These are phyloP conservation scores for Drosophila chauvacae DNA, from an alignment of 1,140 invertebrate genomes.

Conservation along the genomic window DNA sequence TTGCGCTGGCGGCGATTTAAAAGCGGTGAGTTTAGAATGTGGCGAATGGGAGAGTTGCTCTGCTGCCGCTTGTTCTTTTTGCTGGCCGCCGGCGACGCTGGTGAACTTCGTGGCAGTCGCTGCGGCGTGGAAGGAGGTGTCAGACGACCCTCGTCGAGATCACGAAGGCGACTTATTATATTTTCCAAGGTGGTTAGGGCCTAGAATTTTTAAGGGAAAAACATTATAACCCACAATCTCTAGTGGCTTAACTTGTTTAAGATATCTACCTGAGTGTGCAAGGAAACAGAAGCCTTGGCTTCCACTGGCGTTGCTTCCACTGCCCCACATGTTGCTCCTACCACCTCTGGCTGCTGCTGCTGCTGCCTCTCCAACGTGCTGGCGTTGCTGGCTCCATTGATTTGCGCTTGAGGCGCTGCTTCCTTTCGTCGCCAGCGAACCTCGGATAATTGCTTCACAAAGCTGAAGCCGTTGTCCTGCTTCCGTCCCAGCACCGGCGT, in stretches of 20 bases:
- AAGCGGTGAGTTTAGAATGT: slow-evolving; percentile 92
- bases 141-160: slow-evolving; percentile 85
- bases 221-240: background rate
- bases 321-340: slow-evolving; percentile 50
- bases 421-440: slow-evolving; percentile 75
- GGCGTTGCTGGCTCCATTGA: slow-evolving; percentile 46
- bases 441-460: slow-evolving; percentile 81
- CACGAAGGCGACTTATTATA: slow-evolving; percentile 85
- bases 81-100: slow-evolving; percentile 89
- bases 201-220: slow-evolving; percentile 17
- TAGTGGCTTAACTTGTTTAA: background rate
- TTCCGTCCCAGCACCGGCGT: slow-evolving; percentile 75
- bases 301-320: slow-evolving; percentile 80
- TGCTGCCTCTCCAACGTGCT: slow-evolving; percentile 63
- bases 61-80: slow-evolving; percentile 90
- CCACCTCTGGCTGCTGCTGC: slow-evolving; percentile 36
- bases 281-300: slow-evolving; percentile 83
- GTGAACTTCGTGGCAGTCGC: slow-evolving; percentile 89
- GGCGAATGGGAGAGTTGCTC: slow-evolving; percentile 91
- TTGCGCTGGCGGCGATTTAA: slow-evolving; percentile 90
- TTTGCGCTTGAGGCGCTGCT: slow-evolving; percentile 28
- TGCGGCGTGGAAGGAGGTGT: slow-evolving; percentile 86
- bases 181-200: slow-evolving; percentile 86
- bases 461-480: slow-evolving; percentile 79
- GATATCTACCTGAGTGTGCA: slow-evolving; percentile 85